Evolutionary conservation across 2,113 vertebrate genomes (phyloP), one percentile per base, ranked within the genome.

Genomic region (Blennius ocellaris): DNA sequence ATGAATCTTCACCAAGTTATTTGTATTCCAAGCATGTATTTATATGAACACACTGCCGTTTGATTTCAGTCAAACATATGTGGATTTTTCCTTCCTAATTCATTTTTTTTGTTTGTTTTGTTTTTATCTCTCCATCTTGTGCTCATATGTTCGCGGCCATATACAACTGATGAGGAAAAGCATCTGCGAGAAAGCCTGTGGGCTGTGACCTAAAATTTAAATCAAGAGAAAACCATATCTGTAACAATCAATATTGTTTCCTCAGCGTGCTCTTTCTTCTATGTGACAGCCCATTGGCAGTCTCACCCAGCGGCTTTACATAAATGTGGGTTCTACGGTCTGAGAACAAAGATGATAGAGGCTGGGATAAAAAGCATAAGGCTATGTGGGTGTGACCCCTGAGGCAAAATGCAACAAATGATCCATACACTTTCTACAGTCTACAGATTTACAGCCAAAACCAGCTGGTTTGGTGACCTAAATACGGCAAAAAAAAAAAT

Each of bases 141-240:
- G 5, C 40, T 53, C 30, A 56, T 15, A 16, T 45, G 12, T 61
- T 64, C 60, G 54, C 30, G 64, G 62, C n/a, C 62, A 39, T 30
- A 52, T 30, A 52, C 11, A 63, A 3, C 39, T 66, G 1, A 14
- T 64, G n/a, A 71, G 41, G 11, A 75, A 40, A 6, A 36, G 66
- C 11, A 7, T 68, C 36, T 39, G 51, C 58, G 54, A 67, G 21
- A 47, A 77, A 61, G 69, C 55, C 64, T 61, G 78, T 79, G 81
- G 80, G 83, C 78, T 81, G 56, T 78, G 83, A 79, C 86, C 80
- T 70, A 78, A 67, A 88, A 83, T 85, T 58, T 57, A 59, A 85
- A 76, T 73, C 62, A 62, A 72, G 50, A 45, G 11, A 44, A 53
- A 5, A 40, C 45, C 63, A 54, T 68, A 80, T 81, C 74, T 70